These are phyloP conservation scores for Thereva nobilitata DNA, from an alignment of 2,888 invertebrate species.

Conservation along the genomic window DNA sequence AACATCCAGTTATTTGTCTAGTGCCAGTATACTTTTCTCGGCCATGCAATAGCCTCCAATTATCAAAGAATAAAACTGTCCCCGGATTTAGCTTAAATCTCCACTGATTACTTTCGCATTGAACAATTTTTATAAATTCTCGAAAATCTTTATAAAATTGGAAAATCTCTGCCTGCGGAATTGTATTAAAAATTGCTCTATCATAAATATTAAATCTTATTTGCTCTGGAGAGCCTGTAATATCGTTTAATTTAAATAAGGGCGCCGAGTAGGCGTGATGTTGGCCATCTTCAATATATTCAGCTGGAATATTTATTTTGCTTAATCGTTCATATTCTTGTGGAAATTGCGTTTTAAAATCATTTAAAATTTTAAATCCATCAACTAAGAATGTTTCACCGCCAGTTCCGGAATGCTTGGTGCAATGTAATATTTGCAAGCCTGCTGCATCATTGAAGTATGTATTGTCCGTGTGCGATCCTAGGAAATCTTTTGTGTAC, in stretches of 20 bases:
- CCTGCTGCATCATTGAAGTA: slow-evolving; percentile 78
- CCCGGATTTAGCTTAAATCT: slow-evolving; percentile 69
- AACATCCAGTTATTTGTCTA: slow-evolving; percentile 71
- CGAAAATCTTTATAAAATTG: slow-evolving; percentile 67
- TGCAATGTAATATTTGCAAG: slow-evolving; percentile 66
- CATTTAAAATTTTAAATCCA: slow-evolving; percentile 69
- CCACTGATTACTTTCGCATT: slow-evolving; percentile 62
- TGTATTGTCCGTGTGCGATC: slow-evolving; percentile 77
- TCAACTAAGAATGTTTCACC: slow-evolving; percentile 77
- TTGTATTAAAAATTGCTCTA: slow-evolving; percentile 65
- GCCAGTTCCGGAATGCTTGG: slow-evolving; percentile 64
- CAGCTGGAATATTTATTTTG: slow-evolving; percentile 64
- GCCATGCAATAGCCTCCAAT: slow-evolving; percentile 79
- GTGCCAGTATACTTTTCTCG: slow-evolving; percentile 70
- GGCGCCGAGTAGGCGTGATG: slow-evolving; percentile 64
- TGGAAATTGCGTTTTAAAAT: slow-evolving; percentile 61
- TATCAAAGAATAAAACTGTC: slow-evolving; percentile 73
- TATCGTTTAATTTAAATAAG: slow-evolving; percentile 63
- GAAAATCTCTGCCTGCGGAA: slow-evolving; percentile 61
- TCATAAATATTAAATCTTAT: slow-evolving; percentile 77
- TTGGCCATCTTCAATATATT: slow-evolving; percentile 68
- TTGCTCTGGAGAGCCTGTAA: slow-evolving; percentile 64
- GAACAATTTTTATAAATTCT: slow-evolving; percentile 61
- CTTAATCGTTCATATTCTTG: slow-evolving; percentile 65
- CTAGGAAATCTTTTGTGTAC: slow-evolving; percentile 69